Evolutionary conservation across 1,140 invertebrate species (phyloP).

Genomic region (Temnothorax nylanderi): DNA sequence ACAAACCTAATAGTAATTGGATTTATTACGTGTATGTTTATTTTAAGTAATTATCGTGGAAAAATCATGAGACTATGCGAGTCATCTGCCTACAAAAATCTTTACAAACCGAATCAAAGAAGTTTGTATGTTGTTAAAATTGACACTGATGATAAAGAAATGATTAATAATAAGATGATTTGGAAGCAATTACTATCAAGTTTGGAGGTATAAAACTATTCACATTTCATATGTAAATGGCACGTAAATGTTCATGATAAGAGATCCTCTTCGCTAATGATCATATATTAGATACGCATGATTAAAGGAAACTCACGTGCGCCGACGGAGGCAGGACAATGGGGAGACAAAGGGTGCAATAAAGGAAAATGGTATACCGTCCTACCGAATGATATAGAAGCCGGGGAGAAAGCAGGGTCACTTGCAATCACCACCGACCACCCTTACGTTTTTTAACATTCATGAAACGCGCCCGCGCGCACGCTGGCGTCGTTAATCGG

Average conservation of each 20-base stretch:
- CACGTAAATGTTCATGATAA: neutral
- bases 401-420: constrained; percentile 7
- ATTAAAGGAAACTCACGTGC: constrained; percentile 32
- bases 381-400: constrained; percentile 30
- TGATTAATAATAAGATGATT: neutral
- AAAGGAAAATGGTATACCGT: constrained; percentile 34
- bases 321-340: neutral
- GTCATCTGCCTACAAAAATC: neutral
- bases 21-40: neutral
- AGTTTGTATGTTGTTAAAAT: neutral
- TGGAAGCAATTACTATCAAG: neutral
- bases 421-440: constrained; percentile 1
- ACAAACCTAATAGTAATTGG: neutral
- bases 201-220: neutral
- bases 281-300: constrained; percentile 6
- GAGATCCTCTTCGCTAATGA: constrained; percentile 8
- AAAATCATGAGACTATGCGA: neutral
- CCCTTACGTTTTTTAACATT: constrained; percentile 41
- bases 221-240: neutral
- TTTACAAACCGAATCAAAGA: neutral
- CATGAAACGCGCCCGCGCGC: neutral
- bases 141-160: neutral
- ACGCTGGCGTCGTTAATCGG: constrained; percentile 56
- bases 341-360: constrained; percentile 35
- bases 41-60: neutral